Conservation (phyloP, 1,140 invertebrate genomes). For the Drosophila kepulauana region DNA sequence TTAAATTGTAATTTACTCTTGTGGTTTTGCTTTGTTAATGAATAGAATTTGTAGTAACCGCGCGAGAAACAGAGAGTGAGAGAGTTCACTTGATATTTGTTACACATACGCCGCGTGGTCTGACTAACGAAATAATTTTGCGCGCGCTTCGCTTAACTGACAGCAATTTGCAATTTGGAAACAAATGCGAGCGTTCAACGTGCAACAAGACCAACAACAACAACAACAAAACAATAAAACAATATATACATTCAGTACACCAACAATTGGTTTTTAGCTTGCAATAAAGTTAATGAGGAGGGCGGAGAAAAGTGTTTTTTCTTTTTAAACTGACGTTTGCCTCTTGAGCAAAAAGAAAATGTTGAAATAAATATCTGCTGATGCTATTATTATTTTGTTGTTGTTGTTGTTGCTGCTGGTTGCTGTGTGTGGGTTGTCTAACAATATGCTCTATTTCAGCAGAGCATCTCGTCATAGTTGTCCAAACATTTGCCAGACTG, state of each 20-base stretch:
- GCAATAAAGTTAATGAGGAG: constrained; percentile 40
- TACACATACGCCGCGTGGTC: constrained; percentile 72
- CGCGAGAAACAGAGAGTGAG: neutral
- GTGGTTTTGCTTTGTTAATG: constrained; percentile 38
- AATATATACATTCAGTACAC: constrained; percentile 26
- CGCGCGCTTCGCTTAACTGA: constrained; percentile 62
- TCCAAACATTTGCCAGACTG: constrained; percentile 67
- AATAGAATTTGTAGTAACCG: constrained; percentile 18
- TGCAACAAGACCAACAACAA: constrained; percentile 32
- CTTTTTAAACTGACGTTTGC: constrained; percentile 13
- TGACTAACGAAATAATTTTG: constrained; percentile 27
- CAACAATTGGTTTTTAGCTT: constrained; percentile 27
- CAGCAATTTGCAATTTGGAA: constrained; percentile 59
- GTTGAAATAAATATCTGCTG: constrained; percentile 56
- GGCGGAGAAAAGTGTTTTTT: constrained; percentile 12
- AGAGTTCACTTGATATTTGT: constrained; percentile 40
- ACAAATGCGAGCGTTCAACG: constrained; percentile 17
- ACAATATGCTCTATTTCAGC: constrained; percentile 55
- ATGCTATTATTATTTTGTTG: constrained; percentile 29
- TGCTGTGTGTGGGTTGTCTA: constrained; percentile 55
- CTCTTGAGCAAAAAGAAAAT: constrained; percentile 45
- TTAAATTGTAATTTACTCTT: constrained; percentile 30
- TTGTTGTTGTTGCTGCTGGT: constrained; percentile 26
- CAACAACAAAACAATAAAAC: constrained; percentile 28
- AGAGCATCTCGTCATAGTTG: constrained; percentile 50